phyloP scores from a whole-genome alignment of 2,888 invertebrate species.

The Stegophylla sp. region DNA sequence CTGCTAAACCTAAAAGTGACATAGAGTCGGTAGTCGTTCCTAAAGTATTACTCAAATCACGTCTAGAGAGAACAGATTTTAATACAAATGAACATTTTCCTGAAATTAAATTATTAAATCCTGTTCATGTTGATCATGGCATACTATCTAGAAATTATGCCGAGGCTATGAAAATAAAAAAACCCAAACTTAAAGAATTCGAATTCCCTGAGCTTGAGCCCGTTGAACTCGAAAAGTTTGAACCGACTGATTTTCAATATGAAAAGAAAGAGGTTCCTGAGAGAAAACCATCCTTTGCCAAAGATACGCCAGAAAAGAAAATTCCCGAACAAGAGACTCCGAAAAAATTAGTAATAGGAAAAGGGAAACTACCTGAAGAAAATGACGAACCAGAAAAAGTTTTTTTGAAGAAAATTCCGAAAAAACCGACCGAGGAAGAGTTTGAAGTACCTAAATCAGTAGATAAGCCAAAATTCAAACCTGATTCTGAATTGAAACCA shows the following conservation, averaged over 20 bases:
- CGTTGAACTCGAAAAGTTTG: conserved; percentile 61
- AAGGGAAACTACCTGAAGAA: conserved; percentile 67
- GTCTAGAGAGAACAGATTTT: conserved; percentile 70
- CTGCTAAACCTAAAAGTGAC: conserved; percentile 67
- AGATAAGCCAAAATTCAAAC: conserved; percentile 60
- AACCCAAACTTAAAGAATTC: conserved; percentile 62
- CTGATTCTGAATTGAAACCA: conserved; percentile 62
- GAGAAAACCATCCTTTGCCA: conserved; percentile 61
- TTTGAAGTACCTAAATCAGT: conserved; percentile 62
- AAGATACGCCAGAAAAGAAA: conserved; percentile 60
- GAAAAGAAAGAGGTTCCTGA: conserved; percentile 63
- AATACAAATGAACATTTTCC: conserved; percentile 65
- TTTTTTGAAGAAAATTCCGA: conserved; percentile 66
- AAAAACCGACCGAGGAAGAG: conserved; percentile 60
- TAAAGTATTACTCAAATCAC: conserved; percentile 75
- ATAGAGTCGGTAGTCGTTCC: conserved; percentile 67
- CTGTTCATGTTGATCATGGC: conserved; percentile 63
- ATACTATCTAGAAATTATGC: conserved; percentile 63
- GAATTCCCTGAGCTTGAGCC: conserved; percentile 62
- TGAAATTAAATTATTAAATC: conserved; percentile 64
- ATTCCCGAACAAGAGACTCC: conserved; percentile 66
- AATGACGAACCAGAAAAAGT: conserved; percentile 65
- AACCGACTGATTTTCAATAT: conserved; percentile 60
- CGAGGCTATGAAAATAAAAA: conserved; percentile 63
- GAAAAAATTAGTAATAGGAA: conserved; percentile 67